Evolutionary conservation across 2,113 vertebrate species (phyloP), one percentile per base, ranked within the genome.

Genomic region (Gymnogyps californianus): DNA sequence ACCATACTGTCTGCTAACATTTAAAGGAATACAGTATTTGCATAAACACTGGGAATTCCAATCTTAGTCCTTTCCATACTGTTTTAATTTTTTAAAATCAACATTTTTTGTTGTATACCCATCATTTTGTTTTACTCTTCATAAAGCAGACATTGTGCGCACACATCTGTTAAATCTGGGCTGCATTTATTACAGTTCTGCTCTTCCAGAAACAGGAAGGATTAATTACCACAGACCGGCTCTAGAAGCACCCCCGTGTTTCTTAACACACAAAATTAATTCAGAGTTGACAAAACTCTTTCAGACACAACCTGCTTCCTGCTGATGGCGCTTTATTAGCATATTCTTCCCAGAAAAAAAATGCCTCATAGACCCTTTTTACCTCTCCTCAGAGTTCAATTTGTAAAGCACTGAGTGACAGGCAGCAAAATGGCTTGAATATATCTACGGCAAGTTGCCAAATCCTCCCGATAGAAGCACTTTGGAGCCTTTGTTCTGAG

Each of bases 201-300:
- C 91, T 97, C 98, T 97, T 98, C 98, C 97, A 98, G 97, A 98
- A 98, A 98, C 98, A 98, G 98, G 98, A 98, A 98, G 98, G 98
- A 98, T 99, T 99, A 98, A 99, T 99, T 98, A 98, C 98, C 97
- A 97, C 96, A 97, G 97, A 96, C 97, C 34, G 8, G 97, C 96
- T 98, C 97, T 97, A 98, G 98, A 98, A 97, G 98, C 96, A 98
- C 97, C 98, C 98, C 98, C 86, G 74, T 98, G 98, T 97, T 98
- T 98, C 97, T 98, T 98, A 98, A 98, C 98, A 98, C 97, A 98
- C 98, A 98, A 99, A 99, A 99, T 98, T 98, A 99, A 99, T 99
- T 98, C 98, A 98, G 98, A 99, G 98, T 99, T 99, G 98, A 98
- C 98, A 98, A 98, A 98, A 98, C 98, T 99, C 98, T 98, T 98